Evolutionary conservation across 2,797 vertebrate species (phyloP).

Genomic region (Mormyrops attenuatus): DNA sequence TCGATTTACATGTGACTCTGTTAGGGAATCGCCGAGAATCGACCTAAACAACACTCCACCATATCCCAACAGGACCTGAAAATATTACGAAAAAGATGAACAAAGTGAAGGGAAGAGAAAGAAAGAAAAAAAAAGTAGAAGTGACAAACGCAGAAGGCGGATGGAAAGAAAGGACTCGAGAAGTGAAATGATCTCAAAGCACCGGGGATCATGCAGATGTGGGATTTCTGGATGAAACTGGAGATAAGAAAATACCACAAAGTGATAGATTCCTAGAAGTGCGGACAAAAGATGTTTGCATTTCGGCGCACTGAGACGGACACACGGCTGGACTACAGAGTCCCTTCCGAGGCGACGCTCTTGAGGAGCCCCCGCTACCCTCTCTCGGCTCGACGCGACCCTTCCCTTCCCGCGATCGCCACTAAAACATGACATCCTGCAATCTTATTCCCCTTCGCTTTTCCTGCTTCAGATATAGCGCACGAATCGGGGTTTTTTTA

Average conservation of each 20-base stretch:
- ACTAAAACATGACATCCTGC: constrained; percentile 56
- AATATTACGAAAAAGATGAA: constrained; percentile 55
- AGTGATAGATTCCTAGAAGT: constrained; percentile 51
- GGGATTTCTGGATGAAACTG: constrained; percentile 43
- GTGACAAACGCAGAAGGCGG: constrained; percentile 52
- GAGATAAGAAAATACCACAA: constrained; percentile 42
- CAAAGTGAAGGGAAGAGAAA: constrained; percentile 57
- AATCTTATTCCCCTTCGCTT: constrained; percentile 36
- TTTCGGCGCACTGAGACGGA: constrained; percentile 61
- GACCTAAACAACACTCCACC: constrained; percentile 56
- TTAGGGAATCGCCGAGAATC: constrained; percentile 63
- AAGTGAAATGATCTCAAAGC: constrained; percentile 53
- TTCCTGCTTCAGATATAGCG: constrained; percentile 43
- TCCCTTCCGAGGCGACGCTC: constrained; percentile 64
- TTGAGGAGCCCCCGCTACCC: constrained; percentile 59
- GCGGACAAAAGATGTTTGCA: constrained; percentile 36
- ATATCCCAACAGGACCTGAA: constrained; percentile 50
- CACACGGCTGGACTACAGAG: constrained; percentile 66
- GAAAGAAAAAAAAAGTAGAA: constrained; percentile 50
- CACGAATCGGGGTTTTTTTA: constrained; percentile 45
- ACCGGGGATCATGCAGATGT: constrained; percentile 53
- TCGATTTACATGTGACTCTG: constrained; percentile 71
- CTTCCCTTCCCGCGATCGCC: constrained; percentile 43
- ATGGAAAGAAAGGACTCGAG: constrained; percentile 58
- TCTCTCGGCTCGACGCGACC: constrained; percentile 42